Evolutionary conservation across 2,797 vertebrate species (phyloP).

Genomic region (Heliangelus exortis): DNA sequence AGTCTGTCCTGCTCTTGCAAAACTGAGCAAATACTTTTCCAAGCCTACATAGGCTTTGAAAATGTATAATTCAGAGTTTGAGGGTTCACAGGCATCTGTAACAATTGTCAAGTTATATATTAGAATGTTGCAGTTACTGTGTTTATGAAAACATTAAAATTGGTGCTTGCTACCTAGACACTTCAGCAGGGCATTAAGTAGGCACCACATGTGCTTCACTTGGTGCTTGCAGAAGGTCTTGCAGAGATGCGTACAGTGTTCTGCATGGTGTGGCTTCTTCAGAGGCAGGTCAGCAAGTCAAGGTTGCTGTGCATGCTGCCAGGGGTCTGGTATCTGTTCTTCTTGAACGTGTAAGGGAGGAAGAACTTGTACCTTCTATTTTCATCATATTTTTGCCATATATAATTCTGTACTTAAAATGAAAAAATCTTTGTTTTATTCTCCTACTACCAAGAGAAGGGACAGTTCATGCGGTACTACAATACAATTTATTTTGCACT

Average conservation of each 20-base stretch:
- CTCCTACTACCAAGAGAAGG: background rate
- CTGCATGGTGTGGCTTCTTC: background rate
- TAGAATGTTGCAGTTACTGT: background rate
- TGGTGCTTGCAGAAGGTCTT: background rate
- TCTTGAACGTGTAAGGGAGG: background rate
- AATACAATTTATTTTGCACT: background rate
- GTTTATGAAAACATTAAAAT: background rate
- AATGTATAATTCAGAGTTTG: background rate
- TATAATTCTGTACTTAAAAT: background rate
- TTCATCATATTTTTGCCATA: background rate
- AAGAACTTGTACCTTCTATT: background rate
- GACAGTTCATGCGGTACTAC: background rate
- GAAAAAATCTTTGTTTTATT: background rate
- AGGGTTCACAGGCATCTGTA: background rate
- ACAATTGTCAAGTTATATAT: background rate
- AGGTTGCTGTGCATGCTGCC: accelerated
- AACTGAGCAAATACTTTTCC: background rate
- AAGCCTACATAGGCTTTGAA: background rate
- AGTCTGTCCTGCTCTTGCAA: background rate
- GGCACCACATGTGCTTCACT: background rate
- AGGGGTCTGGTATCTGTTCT: background rate
- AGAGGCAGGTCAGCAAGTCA: background rate
- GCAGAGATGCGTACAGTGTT: background rate
- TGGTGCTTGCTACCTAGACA: accelerated
- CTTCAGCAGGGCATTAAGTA: background rate